Evolutionary conservation across 2,797 vertebrate genomes (phyloP).

Genomic region (Danio kyathit): DNA sequence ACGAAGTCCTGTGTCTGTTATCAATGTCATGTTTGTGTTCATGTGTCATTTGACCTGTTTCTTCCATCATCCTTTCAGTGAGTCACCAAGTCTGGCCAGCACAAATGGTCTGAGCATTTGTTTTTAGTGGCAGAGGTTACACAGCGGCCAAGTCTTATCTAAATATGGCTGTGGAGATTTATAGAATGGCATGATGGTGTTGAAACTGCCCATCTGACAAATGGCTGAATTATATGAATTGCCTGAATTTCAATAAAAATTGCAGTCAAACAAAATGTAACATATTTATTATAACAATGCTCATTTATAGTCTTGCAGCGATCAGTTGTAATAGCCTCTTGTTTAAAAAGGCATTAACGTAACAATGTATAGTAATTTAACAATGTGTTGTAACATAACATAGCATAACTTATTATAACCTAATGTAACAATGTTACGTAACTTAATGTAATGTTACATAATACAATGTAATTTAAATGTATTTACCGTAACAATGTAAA

Average conservation of each 20-base stretch:
- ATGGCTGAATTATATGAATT: constrained; percentile 50
- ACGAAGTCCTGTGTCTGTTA: constrained; percentile 6
- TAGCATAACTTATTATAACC: too few species aligned
- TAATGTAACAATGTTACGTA: too few species aligned
- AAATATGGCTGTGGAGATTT: constrained; percentile 62
- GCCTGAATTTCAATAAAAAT: not conserved
- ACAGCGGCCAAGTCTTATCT: constrained; percentile 60
- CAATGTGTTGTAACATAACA: too few species aligned
- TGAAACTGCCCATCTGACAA: constrained; percentile 52
- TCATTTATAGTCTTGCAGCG: too few species aligned
- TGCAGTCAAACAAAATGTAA: too few species aligned
- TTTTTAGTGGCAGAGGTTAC: constrained; percentile 68
- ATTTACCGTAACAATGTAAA: too few species aligned
- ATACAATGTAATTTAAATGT: too few species aligned
- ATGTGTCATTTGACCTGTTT: constrained; percentile 53
- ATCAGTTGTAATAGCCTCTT: too few species aligned
- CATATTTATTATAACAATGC: too few species aligned
- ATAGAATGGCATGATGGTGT: constrained; percentile 54
- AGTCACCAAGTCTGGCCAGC: constrained; percentile 20
- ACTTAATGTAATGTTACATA: too few species aligned
- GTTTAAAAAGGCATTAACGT: too few species aligned
- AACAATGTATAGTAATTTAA: too few species aligned
- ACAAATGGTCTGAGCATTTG: constrained; percentile 68
- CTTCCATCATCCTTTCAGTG: constrained; percentile 50
- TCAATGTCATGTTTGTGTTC: constrained; percentile 58